Evolutionary conservation across 2,888 invertebrate species (phyloP), one percentile per base, ranked within the genome.

Genomic region (Lycia hirtaria): DNA sequence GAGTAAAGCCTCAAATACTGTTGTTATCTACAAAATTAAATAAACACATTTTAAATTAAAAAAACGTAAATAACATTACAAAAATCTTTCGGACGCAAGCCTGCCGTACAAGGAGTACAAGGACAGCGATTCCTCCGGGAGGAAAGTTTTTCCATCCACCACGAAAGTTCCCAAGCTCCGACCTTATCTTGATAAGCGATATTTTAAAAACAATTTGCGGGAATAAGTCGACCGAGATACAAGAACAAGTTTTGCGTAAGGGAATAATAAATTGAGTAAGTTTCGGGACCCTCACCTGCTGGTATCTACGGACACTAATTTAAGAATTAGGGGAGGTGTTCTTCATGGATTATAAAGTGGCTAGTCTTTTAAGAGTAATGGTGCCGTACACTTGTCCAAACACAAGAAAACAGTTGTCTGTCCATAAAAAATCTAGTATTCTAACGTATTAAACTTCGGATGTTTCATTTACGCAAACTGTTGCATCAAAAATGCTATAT

Each of bases 191-290:
- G 78, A 81, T 83, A 81, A 81, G 78, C 81, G 78, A 78, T 81
- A 81, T 86, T 86, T 84, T 83, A 79, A 84, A 76, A 85, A 83
- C 80, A 83, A 82, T 84, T 83, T 85, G 70, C 71, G 69, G 69
- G 65, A 71, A 71, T 73, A 72, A 70, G 67, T 62, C 60, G 41
- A 49, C 43, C 47, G 47, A 65, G 67, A 73, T 68, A 75, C 68
- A 73, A 68, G 58, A 58, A 51, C 62, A 74, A 78, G 62, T 71
- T 75, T 61, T 48, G 47, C 54, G 48, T 59, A 47, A 57, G 58
- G 52, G 69, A 71, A 75, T 75, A 78, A 77, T 77, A 77, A 78
- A 78, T 78, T 76, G 75, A 74, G 62, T 65, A 73, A 78, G 66
- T 76, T 76, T 69, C 50, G 62, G 19, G 66, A 51, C 62, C 57